These are phyloP conservation scores for Rhineura floridana DNA, from an alignment of 2,113 vertebrate species.

Conservation along the genomic window DNA sequence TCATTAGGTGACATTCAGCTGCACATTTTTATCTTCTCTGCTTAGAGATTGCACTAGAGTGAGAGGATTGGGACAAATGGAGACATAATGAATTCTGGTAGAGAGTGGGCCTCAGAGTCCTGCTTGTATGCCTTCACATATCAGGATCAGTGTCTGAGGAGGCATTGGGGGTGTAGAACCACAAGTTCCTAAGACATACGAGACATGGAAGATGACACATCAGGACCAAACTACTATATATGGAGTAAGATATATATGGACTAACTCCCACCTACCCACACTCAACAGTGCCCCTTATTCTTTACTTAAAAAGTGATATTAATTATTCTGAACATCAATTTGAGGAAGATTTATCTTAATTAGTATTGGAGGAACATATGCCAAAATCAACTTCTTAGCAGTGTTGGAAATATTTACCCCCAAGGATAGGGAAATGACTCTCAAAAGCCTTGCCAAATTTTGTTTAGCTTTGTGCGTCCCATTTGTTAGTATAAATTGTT, in stretches of 20 bases:
- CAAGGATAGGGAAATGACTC: neutral
- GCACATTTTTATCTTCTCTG: neutral
- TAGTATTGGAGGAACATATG: neutral
- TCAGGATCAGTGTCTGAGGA: neutral
- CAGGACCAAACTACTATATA: no score
- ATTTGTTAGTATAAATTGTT: constrained; percentile 32
- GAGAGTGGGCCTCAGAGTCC: neutral
- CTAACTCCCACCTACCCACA: no score
- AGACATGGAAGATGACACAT: no score
- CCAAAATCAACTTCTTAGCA: neutral
- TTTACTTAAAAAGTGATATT: neutral
- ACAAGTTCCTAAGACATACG: no score
- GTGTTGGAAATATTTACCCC: constrained; percentile 15
- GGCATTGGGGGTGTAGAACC: no score
- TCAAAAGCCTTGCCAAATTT: neutral
- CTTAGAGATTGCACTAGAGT: neutral
- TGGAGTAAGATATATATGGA: no score
- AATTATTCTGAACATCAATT: neutral
- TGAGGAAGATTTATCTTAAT: neutral
- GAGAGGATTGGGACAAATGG: neutral
- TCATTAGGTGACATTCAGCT: no score
- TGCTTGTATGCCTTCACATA: neutral
- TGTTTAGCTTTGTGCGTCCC: constrained; percentile 19
- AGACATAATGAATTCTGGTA: neutral
- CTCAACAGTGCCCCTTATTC: no score